phyloP scores from a whole-genome alignment of 1,140 invertebrate genomes.

The Dendrolimus punctatus region DNA sequence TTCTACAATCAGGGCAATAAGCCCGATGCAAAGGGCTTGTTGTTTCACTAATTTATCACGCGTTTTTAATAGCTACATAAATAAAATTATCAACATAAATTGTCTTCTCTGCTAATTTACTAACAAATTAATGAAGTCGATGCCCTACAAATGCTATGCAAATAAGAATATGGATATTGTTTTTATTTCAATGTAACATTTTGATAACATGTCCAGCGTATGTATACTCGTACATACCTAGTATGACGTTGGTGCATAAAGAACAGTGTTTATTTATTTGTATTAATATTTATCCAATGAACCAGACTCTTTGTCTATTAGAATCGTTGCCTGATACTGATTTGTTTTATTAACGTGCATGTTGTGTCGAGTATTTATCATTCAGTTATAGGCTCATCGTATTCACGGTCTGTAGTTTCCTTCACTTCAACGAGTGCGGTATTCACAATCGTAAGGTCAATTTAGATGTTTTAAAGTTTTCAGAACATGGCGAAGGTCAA shows the following conservation, averaged over 20 bases:
- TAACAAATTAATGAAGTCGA: too few relatives aligned
- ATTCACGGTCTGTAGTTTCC: slow-evolving; percentile 13
- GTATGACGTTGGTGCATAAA: not conserved
- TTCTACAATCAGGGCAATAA: too few relatives aligned
- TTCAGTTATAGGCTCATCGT: slow-evolving; percentile 14
- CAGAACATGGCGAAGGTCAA: slow-evolving; percentile 41
- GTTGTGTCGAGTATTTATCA: slow-evolving; percentile 18
- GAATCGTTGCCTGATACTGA: slow-evolving; percentile 4
- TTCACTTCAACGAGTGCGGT: not conserved
- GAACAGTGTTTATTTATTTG: slow-evolving; percentile 11
- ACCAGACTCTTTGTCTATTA: slow-evolving; percentile 13
- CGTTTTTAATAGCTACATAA: too few relatives aligned
- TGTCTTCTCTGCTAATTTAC: too few relatives aligned
- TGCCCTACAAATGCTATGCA: too few relatives aligned
- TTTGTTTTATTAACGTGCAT: slow-evolving; percentile 12
- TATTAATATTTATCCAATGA: slow-evolving; percentile 12
- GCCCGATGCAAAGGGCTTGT: too few relatives aligned
- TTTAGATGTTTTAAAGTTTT: slow-evolving; percentile 4
- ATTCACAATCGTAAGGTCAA: not conserved
- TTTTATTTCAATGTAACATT: too few relatives aligned
- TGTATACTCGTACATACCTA: too few relatives aligned
- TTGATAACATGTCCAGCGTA: not conserved
- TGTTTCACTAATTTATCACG: too few relatives aligned
- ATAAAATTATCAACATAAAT: too few relatives aligned
- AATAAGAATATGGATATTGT: too few relatives aligned